These are phyloP conservation scores for Acrocephalus scirpaceus DNA, from an alignment of 2,797 vertebrate species.

Conservation along the genomic window DNA sequence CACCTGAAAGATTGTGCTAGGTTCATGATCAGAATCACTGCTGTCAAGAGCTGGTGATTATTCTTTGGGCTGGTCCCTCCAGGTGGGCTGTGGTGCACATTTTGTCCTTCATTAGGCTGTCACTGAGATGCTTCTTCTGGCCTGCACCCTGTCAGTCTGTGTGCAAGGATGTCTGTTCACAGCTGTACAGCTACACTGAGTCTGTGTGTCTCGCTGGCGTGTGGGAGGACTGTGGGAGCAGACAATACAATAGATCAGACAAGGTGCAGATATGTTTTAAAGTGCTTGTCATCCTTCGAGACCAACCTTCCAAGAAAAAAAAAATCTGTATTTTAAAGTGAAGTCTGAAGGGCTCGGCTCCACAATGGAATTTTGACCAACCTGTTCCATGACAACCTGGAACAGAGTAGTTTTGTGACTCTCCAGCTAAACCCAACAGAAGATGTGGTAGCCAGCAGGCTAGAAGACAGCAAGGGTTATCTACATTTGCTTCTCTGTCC, in stretches of 20 bases:
- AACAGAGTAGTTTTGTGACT: not conserved
- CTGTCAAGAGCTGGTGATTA: not conserved
- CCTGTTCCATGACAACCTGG: not conserved
- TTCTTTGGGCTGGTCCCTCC: not conserved
- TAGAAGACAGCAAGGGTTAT: not conserved
- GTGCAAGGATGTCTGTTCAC: not conserved
- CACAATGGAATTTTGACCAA: not conserved
- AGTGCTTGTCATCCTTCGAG: slow-evolving; percentile 33
- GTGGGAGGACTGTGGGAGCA: not conserved
- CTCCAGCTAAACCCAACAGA: not conserved
- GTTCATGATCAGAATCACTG: not conserved
- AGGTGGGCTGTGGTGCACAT: not conserved
- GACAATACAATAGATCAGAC: slow-evolving; percentile 19
- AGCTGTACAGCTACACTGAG: not conserved
- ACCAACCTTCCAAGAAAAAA: not conserved
- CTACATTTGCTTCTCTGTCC: not conserved
- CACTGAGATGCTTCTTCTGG: not conserved
- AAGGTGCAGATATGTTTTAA: slow-evolving; percentile 31
- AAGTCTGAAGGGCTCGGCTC: not conserved
- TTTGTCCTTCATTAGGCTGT: not conserved
- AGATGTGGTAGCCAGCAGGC: not conserved
- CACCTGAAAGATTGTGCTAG: not conserved
- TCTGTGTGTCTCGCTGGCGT: not conserved
- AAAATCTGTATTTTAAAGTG: not conserved
- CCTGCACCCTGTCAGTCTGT: not conserved